A percentile compares a stretch with the other conserved stretches of the same genome.
These are phyloP conservation scores for Fissipunctia ypsillon DNA, from an alignment of 2,888 invertebrate species.

Conservation along the genomic window DNA sequence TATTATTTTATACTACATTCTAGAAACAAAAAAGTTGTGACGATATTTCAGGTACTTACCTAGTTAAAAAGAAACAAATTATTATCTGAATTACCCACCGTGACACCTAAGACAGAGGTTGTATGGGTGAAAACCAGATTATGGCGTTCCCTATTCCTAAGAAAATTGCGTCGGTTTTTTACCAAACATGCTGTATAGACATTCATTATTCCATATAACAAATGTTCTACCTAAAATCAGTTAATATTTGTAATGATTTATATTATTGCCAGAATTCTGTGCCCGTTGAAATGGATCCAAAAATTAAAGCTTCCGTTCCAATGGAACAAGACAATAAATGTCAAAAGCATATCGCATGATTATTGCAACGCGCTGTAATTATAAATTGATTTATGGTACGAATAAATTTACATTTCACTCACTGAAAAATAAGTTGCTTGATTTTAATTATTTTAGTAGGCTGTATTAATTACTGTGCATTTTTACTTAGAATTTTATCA, in stretches of 20 bases:
- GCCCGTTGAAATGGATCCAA: conserved; percentile 25
- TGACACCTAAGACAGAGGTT: background rate
- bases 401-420: conserved; percentile 20
- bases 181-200: background rate
- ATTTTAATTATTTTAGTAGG: conserved; percentile 32
- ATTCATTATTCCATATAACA: conserved; percentile 10
- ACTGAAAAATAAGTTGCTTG: conserved; percentile 5
- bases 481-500: background rate
- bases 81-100: background rate
- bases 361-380: conserved; percentile 51
- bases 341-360: conserved; percentile 49
- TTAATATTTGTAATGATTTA: conserved; percentile 44
- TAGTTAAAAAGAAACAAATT: background rate
- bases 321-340: conserved; percentile 46
- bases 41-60: background rate
- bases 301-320: conserved; percentile 41
- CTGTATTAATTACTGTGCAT: conserved; percentile 13
- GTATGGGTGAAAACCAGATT: background rate
- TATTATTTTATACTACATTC: background rate
- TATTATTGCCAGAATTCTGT: conserved; percentile 26
- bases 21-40: background rate
- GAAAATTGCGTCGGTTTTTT: background rate
- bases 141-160: background rate
- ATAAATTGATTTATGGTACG: conserved; percentile 38
- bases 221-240: conserved; percentile 11